Conservation (phyloP, 2,113 vertebrate genomes). For the Agelaius phoeniceus region DNA sequence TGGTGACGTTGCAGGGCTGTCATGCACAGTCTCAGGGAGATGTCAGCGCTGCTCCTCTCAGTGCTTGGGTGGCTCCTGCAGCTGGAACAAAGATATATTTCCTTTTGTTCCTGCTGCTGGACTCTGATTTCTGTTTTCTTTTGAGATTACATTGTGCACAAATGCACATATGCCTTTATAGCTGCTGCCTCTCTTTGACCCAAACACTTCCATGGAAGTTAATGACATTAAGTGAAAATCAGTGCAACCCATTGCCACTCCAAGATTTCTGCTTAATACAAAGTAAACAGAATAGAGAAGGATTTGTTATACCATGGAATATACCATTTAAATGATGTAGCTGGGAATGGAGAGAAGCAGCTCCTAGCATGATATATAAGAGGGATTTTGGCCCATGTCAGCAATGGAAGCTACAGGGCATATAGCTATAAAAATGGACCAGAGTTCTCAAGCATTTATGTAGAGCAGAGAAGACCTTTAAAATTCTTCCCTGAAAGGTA, state of each 20-base stretch:
- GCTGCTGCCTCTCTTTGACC: not conserved
- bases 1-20: rapidly evolving
- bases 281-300: not conserved
- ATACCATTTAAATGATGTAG: not conserved
- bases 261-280: not conserved
- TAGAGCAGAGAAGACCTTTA: not conserved
- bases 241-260: not conserved
- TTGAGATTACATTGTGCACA: not conserved
- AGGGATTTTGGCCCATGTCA: not conserved
- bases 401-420: not conserved
- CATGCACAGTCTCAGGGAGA: not conserved
- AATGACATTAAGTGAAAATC: not conserved
- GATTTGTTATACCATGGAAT: not conserved
- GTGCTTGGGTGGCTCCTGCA: not conserved
- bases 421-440: not conserved
- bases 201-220: not conserved
- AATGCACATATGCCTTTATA: not conserved
- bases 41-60: not conserved
- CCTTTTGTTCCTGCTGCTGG: not conserved
- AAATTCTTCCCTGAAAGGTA: not conserved
- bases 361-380: not conserved
- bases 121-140: not conserved
- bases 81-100: not conserved
- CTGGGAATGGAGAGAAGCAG: not conserved
- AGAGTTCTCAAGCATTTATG: not conserved